Evolutionary conservation across 2,113 vertebrate genomes (phyloP).

Genomic region (Serilophus lunatus): DNA sequence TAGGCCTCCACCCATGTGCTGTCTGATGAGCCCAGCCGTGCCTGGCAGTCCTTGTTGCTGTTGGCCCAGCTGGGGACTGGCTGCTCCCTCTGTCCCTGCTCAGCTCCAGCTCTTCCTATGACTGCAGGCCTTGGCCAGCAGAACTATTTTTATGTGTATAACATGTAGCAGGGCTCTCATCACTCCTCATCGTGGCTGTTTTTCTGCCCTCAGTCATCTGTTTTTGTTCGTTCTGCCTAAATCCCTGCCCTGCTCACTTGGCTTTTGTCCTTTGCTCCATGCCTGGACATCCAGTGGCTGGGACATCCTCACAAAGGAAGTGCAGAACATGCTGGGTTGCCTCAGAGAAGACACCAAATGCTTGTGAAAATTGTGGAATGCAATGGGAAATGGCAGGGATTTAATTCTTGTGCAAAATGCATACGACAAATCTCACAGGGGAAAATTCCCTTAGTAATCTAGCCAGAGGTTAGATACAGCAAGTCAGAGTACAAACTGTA

Average conservation of each 20-base stretch:
- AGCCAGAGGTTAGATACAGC: background rate
- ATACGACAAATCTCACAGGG: background rate
- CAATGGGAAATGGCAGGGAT: background rate
- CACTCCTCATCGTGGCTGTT: background rate
- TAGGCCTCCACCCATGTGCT: conserved; percentile 29
- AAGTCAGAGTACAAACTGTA: background rate
- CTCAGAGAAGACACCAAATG: background rate
- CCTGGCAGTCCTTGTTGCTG: background rate
- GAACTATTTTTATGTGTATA: background rate
- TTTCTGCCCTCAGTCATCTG: background rate
- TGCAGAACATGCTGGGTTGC: fast-evolving
- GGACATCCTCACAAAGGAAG: background rate
- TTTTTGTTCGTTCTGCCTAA: background rate
- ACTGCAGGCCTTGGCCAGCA: background rate
- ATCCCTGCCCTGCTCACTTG: background rate
- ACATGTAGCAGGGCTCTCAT: background rate
- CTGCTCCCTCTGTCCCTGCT: background rate
- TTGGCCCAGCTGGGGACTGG: background rate
- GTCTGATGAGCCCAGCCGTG: background rate
- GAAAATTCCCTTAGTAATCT: background rate
- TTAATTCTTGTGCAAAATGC: background rate
- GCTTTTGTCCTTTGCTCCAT: background rate
- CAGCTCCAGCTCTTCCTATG: background rate
- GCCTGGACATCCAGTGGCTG: fast-evolving
- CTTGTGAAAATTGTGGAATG: background rate